Evolutionary conservation across 1,140 invertebrate genomes (phyloP), one percentile per base, ranked within the genome.

Genomic region (Macrosteles quadrilineatus): DNA sequence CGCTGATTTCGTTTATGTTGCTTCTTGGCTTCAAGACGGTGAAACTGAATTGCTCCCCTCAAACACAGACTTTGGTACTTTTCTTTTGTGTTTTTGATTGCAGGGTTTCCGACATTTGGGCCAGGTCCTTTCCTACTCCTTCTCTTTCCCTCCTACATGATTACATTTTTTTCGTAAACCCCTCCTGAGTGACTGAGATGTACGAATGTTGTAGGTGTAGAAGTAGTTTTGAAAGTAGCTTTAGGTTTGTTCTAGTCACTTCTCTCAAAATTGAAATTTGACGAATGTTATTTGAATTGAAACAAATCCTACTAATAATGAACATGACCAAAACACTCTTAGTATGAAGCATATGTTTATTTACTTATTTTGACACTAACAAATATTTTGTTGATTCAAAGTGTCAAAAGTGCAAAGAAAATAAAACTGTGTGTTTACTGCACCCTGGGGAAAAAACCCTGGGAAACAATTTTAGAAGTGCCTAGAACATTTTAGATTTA

Each of bases 11-110:
- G 91, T 95, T 76, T 85, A 83, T 77, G 91, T 95, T 75, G 86
- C 88, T 70, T 91, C 91, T 75, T 96, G 94, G 94, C 85, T 95
- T 77, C 91, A 92, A 81, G 89, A 90, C 76, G 90, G 90, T 80
- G 81, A 83, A 75, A 84, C 81, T 74, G 84, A 89, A 79, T 87
- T 91, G 77, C 86, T 88, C 79, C 85, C 85, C 72, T 81, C 68
- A 19, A 27, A 81, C 78, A 80, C 84, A 76, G 87, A 88, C 81
- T 87, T 90, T 79, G 90, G 89, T 91, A 90, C 80, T 47, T 64
- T 36, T 36, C 19, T 62, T 30, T 63, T 45, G 14, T 62, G 70
- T 74, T 66, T 73, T 67, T 68, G 47, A 23, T 73, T 71, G 69
- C 80, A 80, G 79, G 79, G 67, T 64, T 64, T 76, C 32, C 14